These are phyloP conservation scores for Tiliqua scincoides DNA, from an alignment of 2,113 vertebrate genomes.

Conservation along the genomic window DNA sequence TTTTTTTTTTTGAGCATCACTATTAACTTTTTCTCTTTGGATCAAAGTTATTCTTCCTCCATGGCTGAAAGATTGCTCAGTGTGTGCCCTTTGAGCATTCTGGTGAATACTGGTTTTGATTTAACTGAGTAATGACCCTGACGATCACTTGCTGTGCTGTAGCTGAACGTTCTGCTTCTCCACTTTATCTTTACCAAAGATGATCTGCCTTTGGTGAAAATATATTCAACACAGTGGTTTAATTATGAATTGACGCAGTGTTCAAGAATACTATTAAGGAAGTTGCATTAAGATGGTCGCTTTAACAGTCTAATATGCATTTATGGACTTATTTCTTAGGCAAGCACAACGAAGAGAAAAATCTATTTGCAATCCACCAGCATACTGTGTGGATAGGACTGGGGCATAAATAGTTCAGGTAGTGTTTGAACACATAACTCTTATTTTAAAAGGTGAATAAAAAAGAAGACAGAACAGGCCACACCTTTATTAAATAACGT, in stretches of 20 bases:
- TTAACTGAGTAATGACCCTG: background rate
- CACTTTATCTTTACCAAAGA: background rate
- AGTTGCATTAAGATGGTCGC: too few relatives aligned
- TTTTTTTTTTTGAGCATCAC: background rate
- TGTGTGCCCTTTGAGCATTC: background rate
- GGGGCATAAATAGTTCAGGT: too few relatives aligned
- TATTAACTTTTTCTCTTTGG: background rate
- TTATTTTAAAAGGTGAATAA: too few relatives aligned
- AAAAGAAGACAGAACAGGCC: too few relatives aligned
- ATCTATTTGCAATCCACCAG: background rate
- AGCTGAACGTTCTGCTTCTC: background rate
- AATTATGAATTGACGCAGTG: too few relatives aligned
- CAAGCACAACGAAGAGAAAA: background rate
- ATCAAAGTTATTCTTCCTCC: background rate
- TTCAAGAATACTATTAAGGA: background rate
- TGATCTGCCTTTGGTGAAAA: background rate
- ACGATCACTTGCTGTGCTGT: background rate
- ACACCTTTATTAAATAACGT: too few relatives aligned
- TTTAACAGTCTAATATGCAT: background rate
- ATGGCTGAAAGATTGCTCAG: background rate
- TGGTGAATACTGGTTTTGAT: conserved; percentile 11
- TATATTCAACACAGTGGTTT: background rate
- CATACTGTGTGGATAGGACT: too few relatives aligned
- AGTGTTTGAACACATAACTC: too few relatives aligned
- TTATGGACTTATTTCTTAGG: background rate